These are phyloP conservation scores for Trochalopteron elliotii DNA, from an alignment of 2,113 vertebrate genomes.

Conservation along the genomic window DNA sequence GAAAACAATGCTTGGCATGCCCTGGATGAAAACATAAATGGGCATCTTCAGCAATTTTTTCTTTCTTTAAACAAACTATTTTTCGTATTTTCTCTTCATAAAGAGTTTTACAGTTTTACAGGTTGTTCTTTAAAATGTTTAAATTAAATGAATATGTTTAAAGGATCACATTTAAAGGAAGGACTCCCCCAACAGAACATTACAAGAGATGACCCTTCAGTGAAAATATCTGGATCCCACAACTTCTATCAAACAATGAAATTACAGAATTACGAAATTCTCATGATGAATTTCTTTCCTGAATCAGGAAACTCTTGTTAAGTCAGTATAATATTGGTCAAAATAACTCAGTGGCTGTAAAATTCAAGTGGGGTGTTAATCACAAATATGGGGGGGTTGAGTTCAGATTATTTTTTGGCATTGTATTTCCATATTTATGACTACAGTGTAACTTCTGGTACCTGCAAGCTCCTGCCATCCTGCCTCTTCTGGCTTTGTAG, in stretches of 20 bases:
- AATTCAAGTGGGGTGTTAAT: background rate
- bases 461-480: background rate
- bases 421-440: background rate
- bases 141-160: background rate
- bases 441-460: background rate
- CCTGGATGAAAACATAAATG: background rate
- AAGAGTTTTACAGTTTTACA: background rate
- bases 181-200: background rate
- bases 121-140: background rate
- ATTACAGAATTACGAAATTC: fast-evolving
- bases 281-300: background rate
- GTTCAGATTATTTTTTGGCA: background rate
- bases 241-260: background rate
- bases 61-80: background rate
- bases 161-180: background rate
- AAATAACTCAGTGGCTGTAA: background rate
- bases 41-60: background rate
- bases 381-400: background rate
- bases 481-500: background rate
- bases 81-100: background rate
- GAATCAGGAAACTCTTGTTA: background rate
- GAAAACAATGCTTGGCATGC: background rate
- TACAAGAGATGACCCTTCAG: background rate
- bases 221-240: background rate
- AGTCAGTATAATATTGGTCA: background rate